Percentiles rank a stretch among this genome's conserved stretches.
Conservation (phyloP, 1,140 invertebrate species). For the Aphelinus certus region DNA sequence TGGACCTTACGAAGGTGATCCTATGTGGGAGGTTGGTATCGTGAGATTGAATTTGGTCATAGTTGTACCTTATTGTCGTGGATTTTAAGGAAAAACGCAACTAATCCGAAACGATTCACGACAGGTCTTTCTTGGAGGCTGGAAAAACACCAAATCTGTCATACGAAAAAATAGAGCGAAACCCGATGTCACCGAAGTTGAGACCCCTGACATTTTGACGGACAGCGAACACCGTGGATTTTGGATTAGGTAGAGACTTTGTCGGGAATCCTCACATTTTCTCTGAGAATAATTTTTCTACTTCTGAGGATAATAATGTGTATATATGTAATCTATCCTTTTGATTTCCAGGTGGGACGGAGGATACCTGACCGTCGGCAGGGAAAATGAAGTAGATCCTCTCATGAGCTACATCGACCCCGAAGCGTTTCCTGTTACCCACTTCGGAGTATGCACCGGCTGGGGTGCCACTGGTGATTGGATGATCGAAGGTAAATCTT, state of each 20-base stretch:
- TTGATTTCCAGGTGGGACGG: slow-evolving; percentile 70
- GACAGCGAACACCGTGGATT: slow-evolving; percentile 80
- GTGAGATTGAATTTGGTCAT: neutral
- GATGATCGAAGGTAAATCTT: slow-evolving; percentile 78
- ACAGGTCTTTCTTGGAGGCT: slow-evolving; percentile 85
- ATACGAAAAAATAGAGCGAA: slow-evolving; percentile 81
- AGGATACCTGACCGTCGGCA: slow-evolving; percentile 73
- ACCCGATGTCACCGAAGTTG: slow-evolving; percentile 78
- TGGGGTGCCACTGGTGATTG: slow-evolving; percentile 86
- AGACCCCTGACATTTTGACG: slow-evolving; percentile 76
- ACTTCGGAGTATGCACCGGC: slow-evolving; percentile 84
- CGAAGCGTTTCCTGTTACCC: slow-evolving; percentile 74
- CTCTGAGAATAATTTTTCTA: too few relatives aligned
- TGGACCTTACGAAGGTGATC: slow-evolving; percentile 72
- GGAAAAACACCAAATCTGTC: slow-evolving; percentile 84
- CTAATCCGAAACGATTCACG: neutral
- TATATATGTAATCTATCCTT: neutral
- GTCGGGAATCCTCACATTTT: too few relatives aligned
- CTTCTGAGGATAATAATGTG: too few relatives aligned
- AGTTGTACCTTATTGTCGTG: neutral
- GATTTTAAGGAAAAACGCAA: neutral
- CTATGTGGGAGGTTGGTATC: slow-evolving; percentile 75
- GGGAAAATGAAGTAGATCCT: slow-evolving; percentile 74
- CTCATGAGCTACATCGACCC: slow-evolving; percentile 78
- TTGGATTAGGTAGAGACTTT: slow-evolving; percentile 71